Percentiles rank a stretch among this genome's conserved stretches.
Evolutionary conservation across 2,113 vertebrate species (phyloP).

Genomic region (Nematolebias whitei): DNA sequence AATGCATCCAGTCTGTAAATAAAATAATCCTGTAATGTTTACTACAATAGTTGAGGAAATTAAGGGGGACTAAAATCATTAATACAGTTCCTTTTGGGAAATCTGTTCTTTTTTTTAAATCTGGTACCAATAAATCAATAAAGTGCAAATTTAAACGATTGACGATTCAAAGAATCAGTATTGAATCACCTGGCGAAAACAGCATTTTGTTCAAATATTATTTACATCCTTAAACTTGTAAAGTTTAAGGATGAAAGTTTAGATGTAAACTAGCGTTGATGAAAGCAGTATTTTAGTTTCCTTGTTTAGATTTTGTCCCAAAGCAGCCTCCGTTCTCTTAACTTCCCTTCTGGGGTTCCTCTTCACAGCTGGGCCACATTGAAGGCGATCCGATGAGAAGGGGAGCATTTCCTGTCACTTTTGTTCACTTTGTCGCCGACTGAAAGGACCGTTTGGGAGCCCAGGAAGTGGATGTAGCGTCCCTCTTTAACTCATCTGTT

Average conservation of each 20-base stretch:
- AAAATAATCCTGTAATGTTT: neutral
- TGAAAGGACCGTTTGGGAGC: slow-evolving; percentile 67
- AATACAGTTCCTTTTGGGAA: neutral
- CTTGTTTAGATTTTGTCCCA: neutral
- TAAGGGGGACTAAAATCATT: neutral
- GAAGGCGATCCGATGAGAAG: slow-evolving; percentile 92
- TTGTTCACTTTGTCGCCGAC: slow-evolving; percentile 95
- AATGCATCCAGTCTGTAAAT: neutral
- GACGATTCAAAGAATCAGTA: slow-evolving; percentile 10
- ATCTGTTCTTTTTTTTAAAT: neutral
- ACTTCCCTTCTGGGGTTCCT: slow-evolving; percentile 3
- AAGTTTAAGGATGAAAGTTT: too few species aligned
- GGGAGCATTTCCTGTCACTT: slow-evolving; percentile 96
- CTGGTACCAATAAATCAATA: too few species aligned
- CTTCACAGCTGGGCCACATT: slow-evolving; percentile 93
- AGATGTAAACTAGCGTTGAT: slow-evolving; percentile 15
- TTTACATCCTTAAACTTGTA: neutral
- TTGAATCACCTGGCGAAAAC: slow-evolving; percentile 17
- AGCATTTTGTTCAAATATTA: neutral
- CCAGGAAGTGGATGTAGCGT: slow-evolving; percentile 3
- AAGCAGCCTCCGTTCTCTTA: neutral
- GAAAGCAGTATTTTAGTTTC: neutral
- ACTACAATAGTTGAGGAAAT: neutral
- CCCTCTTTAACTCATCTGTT: neutral
- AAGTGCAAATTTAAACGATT: neutral